Base-by-base conservation (phyloP, 1,140 invertebrate genomes). In the Calliphora vicina region DNA sequence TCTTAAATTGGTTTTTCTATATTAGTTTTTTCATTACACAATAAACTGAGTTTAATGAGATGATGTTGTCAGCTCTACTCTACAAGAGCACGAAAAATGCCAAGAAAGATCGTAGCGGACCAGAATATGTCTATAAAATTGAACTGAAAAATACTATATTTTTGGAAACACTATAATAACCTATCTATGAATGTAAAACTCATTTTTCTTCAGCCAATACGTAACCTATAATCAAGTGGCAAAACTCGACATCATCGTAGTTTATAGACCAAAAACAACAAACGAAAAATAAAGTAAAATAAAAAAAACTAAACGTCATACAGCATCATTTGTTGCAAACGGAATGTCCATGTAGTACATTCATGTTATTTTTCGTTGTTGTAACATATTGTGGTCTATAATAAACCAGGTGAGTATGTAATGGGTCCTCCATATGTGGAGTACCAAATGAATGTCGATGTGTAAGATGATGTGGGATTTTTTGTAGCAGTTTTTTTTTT, bases 171-270 rank as follows among this genome's bases (percentile, higher is more conserved):
- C 29, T 35, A 8, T 35, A n/a, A n/a, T n/a, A 35, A 35, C 29
- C 29, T 8, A 35, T 35, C 29, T 35, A 35, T 35, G 29, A 35
- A 35, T 35, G 29, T 35, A 35, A 35, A 35, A 35, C 29, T 35
- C 61, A 23, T 67, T 67, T 67, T 67, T 67, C n/a, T 67, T 67
- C 35, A 43, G 72, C 6, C 72, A 78, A 78, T n/a, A 78, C 74
- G 35, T 78, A 78, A 78, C 74, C 74, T 78, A 78, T 78, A 78
- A 78, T 78, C 74, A 78, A 78, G 74, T 78, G 74, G n/a, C 74
- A 78, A 42, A 78, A 78, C 43, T 43, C 74, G 25, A 43, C 35
- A 78, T 42, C 29, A 23, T 23, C 35, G 15, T 42, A 20, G 35
- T 43, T 23, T 78, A 4, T 2, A 74, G 15, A 35, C n/a, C 27